Evolutionary conservation across 2,113 vertebrate genomes (phyloP).

Genomic region (Hystrix cristata): DNA sequence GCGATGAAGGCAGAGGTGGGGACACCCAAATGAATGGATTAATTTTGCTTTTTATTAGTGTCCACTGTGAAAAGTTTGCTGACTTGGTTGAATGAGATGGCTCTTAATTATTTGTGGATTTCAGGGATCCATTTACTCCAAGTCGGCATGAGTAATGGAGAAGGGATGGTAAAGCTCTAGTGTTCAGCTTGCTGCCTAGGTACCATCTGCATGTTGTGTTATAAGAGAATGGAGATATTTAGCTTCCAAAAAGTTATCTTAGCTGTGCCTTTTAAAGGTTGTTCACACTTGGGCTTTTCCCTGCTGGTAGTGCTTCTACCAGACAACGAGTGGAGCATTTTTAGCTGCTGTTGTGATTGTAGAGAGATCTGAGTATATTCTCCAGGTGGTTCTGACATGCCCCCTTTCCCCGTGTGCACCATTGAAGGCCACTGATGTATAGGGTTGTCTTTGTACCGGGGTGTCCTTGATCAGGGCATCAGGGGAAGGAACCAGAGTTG

Average conservation of each 20-base stretch:
- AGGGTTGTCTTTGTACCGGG: not conserved
- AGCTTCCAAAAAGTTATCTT: not conserved
- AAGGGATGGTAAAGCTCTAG: not conserved
- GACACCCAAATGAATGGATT: not conserved
- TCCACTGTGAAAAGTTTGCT: not conserved
- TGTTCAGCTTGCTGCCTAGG: not conserved
- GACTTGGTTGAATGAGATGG: not conserved
- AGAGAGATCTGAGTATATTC: not conserved
- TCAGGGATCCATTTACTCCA: not conserved
- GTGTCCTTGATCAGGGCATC: not conserved
- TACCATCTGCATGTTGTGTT: not conserved
- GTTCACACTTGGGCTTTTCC: not conserved
- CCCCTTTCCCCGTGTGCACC: too few species aligned
- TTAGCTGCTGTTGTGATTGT: not conserved
- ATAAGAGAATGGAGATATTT: not conserved
- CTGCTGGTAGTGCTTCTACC: not conserved
- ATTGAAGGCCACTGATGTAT: accelerated
- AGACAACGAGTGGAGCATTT: not conserved
- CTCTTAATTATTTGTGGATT: not conserved
- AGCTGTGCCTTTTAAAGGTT: not conserved
- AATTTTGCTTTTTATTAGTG: constrained; percentile 4
- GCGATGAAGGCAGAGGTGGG: not conserved
- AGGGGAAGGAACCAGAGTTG: not conserved
- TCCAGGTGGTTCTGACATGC: not conserved
- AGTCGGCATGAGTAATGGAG: not conserved